phyloP scores from a whole-genome alignment of 2,888 invertebrate genomes.

The Ischnus inquisitorius region DNA sequence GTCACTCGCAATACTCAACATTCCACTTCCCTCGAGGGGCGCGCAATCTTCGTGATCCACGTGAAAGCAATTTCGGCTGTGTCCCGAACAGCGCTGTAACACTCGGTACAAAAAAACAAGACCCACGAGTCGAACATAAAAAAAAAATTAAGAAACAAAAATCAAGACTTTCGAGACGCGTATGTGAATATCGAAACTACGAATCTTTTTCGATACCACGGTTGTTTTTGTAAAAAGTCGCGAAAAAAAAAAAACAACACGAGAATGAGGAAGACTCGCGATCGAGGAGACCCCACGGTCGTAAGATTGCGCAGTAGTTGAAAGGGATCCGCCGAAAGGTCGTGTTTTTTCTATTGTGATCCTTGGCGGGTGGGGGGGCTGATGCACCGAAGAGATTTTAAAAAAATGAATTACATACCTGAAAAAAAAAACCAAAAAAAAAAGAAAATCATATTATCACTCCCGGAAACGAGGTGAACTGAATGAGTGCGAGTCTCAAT shows the following conservation, averaged over 20 bases:
- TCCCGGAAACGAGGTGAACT: neutral
- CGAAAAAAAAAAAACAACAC: neutral
- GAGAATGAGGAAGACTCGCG: neutral
- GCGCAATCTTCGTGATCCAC: neutral
- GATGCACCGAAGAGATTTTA: neutral
- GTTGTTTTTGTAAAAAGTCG: neutral
- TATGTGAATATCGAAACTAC: neutral
- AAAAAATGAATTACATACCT: neutral
- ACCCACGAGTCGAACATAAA: neutral
- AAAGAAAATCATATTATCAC: neutral
- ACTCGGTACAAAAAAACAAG: neutral
- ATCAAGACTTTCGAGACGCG: neutral
- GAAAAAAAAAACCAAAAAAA: neutral
- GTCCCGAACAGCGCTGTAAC: neutral
- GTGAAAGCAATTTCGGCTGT: neutral
- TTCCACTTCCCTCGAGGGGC: neutral
- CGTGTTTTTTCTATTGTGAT: conserved; percentile 12
- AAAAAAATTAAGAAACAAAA: neutral
- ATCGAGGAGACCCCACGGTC: conserved; percentile 10
- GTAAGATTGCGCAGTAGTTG: conserved; percentile 10
- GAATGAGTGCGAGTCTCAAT: neutral
- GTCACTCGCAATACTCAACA: neutral
- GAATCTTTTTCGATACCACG: neutral
- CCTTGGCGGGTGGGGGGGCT: neutral
- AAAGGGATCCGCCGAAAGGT: conserved; percentile 2